Evolutionary conservation across 2,888 invertebrate species (phyloP).

Genomic region (Chelonus formosanus): DNA sequence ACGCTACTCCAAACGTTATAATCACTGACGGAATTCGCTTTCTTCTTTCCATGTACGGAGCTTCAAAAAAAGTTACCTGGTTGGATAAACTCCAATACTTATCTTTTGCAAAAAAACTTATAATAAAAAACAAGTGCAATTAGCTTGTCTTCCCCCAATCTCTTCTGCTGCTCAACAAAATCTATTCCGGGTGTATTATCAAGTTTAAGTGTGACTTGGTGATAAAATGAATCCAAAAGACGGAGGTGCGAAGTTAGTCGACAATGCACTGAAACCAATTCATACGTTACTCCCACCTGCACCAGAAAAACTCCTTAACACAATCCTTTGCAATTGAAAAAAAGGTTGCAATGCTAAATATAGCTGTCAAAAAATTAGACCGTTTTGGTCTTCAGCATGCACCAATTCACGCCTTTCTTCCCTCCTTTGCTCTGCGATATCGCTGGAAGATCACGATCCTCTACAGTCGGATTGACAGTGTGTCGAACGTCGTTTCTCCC

Average conservation of each 20-base stretch:
- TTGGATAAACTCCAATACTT: no score
- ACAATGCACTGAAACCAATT: slow-evolving; percentile 39
- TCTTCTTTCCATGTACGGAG: no score
- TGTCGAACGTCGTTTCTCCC: no score
- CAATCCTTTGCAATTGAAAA: slow-evolving; percentile 47
- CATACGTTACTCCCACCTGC: slow-evolving; percentile 39
- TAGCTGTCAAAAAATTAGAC: slow-evolving; percentile 47
- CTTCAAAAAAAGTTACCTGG: no score
- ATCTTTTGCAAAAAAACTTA: no score
- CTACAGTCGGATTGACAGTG: no score
- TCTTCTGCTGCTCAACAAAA: slow-evolving; percentile 48
- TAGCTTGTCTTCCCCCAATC: slow-evolving; percentile 45
- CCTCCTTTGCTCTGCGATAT: no score
- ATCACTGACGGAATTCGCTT: no score
- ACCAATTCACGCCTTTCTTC: slow-evolving; percentile 11
- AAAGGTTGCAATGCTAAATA: slow-evolving; percentile 44
- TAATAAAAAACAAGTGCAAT: no score
- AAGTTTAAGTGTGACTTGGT: slow-evolving; percentile 47
- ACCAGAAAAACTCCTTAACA: slow-evolving; percentile 48
- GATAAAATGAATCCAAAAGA: slow-evolving; percentile 43
- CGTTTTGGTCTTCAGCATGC: slow-evolving; percentile 47
- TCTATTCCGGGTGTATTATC: slow-evolving; percentile 46
- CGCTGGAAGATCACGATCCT: no score
- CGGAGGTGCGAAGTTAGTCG: slow-evolving; percentile 48
- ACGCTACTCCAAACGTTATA: no score